Evolutionary conservation across 1,140 invertebrate species (phyloP).

Genomic region (Pristionchus pacificus): DNA sequence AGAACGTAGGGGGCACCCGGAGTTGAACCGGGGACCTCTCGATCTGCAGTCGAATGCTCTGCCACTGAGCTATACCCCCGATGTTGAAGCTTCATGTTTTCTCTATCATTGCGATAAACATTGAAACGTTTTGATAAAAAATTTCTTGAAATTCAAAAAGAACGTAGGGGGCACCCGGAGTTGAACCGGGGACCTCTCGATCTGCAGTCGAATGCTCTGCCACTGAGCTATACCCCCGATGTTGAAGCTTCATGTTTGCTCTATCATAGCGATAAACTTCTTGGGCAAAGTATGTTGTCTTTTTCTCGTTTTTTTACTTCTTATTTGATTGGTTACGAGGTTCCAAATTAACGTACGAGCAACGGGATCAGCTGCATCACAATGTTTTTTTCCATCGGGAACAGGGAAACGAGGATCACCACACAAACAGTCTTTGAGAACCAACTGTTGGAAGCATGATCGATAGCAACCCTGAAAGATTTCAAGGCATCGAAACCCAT

Average conservation of each 20-base stretch:
- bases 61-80: constrained; percentile 62
- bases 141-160: no score
- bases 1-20: constrained; percentile 57
- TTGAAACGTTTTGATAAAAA: no score
- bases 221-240: constrained; percentile 61
- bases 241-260: no score
- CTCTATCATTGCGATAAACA: no score
- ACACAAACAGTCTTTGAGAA: constrained; percentile 48
- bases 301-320: no score
- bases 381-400: constrained; percentile 37
- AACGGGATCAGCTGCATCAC: constrained; percentile 45
- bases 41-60: constrained; percentile 65
- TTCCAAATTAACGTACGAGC: constrained; percentile 39
- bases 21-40: constrained; percentile 64
- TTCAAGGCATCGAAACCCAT: background rate
- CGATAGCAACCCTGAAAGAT: constrained; percentile 48
- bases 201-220: constrained; percentile 65
- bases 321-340: no score
- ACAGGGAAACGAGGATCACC: constrained; percentile 52
- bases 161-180: constrained; percentile 58
- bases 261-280: no score
- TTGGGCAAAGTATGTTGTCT: no score
- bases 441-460: constrained; percentile 51
- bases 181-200: constrained; percentile 64
- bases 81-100: no score